Base-by-base conservation (phyloP, 2,113 vertebrate genomes). In the Cyanoderma ruficeps region DNA sequence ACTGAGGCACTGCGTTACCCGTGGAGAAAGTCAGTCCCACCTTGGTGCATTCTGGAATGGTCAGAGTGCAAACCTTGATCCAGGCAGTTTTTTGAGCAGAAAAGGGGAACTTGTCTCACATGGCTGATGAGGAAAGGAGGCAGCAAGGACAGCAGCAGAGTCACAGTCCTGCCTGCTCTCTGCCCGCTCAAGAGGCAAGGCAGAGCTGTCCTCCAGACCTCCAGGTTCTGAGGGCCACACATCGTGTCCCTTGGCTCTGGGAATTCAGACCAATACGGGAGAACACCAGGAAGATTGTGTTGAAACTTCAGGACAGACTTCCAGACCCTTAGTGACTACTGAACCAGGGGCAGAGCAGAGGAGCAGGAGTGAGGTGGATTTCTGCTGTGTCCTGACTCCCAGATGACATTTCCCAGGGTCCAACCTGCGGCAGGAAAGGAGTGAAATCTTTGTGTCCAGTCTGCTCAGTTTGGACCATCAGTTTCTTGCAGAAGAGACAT, bases 221-320 rank as follows among this genome's bases (percentile, higher is more conserved):
- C 15, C 3, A 1, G 19, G 18, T 28, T 21, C 47, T 4, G 53
- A 71, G 30, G 44, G 39, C 21, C 30, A 30, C 9, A 19, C 0
- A 1, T 41, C 1, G 0, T 20, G 39, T 64, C 39, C 25, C 61
- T 56, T 46, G 65, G 60, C 57, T 71, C 39, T 42, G 89, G 64
- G 19, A 89, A 47, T 20, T 63, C 61, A 56, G 64, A 55, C 5
- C 0, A 2, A 24, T 12, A 18, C 52, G 16, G 55, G 16, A 76
- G 22, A 49, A 52, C 44, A 59, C 10, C 56, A 82, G 30, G 33
- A 57, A 52, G 41, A 52, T 5, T n/a, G n/a, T 35, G 79, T 15
- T 74, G 63, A 74, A 92, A 65, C 11, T 52, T 69, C 5, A 53
- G 46, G 21, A 46, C 5, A 10, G 50, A 61, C 39, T 83, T 77